Percentiles rank a stretch among this genome's conserved stretches.
Evolutionary conservation across 2,113 vertebrate species (phyloP).

Genomic region (Probosciger aterrimus): DNA sequence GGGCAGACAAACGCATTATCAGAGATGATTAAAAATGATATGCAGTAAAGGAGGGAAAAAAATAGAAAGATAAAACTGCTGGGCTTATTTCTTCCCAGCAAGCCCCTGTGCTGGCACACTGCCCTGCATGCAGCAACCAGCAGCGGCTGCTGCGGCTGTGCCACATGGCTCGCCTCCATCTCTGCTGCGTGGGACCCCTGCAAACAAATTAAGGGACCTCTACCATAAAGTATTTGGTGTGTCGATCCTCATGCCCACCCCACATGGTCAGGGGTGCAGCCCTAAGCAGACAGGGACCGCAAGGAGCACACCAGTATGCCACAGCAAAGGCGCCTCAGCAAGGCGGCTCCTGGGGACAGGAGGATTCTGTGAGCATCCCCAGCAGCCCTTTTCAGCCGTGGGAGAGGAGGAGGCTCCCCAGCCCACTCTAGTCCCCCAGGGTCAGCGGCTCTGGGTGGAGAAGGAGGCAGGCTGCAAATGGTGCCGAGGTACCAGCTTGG

Average conservation of each 20-base stretch:
- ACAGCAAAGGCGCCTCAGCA: accelerated
- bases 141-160: not conserved
- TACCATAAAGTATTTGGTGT: accelerated
- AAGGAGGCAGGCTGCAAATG: not conserved
- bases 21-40: not conserved
- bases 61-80: not conserved
- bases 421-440: no score
- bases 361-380: not conserved
- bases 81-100: not conserved
- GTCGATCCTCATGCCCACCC: accelerated
- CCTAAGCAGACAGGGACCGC: accelerated
- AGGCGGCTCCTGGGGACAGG: accelerated
- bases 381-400: accelerated
- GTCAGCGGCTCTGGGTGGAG: not conserved
- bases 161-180: not conserved
- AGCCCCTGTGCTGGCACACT: not conserved
- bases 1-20: not conserved
- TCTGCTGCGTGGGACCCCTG: accelerated
- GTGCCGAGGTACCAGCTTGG: not conserved
- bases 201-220: not conserved
- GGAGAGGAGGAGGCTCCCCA: not conserved
- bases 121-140: not conserved
- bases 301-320: accelerated
- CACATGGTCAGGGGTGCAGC: accelerated
- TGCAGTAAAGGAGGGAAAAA: not conserved